phyloP scores from a whole-genome alignment of 2,888 invertebrate genomes.

The Flexamia atlantica region DNA sequence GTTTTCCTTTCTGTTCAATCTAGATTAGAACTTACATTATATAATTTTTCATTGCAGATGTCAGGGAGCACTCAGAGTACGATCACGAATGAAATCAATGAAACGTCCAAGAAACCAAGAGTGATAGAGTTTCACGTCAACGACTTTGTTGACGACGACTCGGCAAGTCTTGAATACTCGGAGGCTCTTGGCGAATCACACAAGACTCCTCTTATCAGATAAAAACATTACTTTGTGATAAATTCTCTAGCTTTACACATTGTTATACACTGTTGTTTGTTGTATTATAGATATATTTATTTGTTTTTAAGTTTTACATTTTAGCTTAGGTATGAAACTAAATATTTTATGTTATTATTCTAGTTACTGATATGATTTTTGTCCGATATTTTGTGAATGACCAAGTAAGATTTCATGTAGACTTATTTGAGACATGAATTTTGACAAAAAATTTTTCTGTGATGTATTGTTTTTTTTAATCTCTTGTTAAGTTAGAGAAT shows the following conservation, averaged over 20 bases:
- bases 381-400: background rate
- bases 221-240: conserved; percentile 48
- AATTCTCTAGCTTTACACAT: background rate
- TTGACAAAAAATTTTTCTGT: background rate
- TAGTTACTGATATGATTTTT: background rate
- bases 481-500: too few relatives aligned
- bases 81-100: conserved; percentile 24
- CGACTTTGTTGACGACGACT: conserved; percentile 50
- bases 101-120: conserved; percentile 13
- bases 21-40: too few relatives aligned
- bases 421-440: background rate
- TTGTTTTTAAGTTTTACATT: conserved; percentile 43
- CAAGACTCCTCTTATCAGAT: conserved; percentile 47
- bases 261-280: conserved; percentile 27
- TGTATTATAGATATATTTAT: conserved; percentile 31
- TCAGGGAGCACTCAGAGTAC: conserved; percentile 12
- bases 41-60: background rate
- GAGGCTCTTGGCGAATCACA: conserved; percentile 42
- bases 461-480: background rate
- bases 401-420: background rate
- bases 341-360: conserved; percentile 12
- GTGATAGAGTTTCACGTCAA: conserved; percentile 39
- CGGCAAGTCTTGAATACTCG: conserved; percentile 38
- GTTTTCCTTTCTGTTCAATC: too few relatives aligned
- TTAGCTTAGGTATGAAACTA: conserved; percentile 31